These are phyloP conservation scores for Leguminivora glycinivorella DNA, from an alignment of 1,140 invertebrate genomes.

Conservation along the genomic window DNA sequence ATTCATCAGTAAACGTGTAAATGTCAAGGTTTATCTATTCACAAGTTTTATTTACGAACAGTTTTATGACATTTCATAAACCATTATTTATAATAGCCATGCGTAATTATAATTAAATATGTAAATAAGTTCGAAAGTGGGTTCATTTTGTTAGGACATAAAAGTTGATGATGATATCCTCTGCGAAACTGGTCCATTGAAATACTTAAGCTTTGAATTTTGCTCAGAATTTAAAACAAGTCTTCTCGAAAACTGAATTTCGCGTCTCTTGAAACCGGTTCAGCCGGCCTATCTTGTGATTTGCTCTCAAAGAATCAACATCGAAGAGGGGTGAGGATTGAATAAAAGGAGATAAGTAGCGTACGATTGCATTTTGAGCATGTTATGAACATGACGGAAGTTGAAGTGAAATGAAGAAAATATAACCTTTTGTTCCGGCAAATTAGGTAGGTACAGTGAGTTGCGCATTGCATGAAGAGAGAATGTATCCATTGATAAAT, in stretches of 20 bases:
- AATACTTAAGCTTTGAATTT: not conserved
- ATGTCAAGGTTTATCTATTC: constrained; percentile 17
- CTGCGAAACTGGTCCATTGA: not conserved
- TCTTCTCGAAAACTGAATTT: constrained; percentile 8
- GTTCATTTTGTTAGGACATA: too few relatives aligned
- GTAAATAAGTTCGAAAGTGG: not conserved
- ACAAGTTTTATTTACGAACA: constrained; percentile 4
- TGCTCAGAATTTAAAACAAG: not conserved
- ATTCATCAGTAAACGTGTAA: not conserved
- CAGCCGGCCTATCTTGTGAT: not conserved
- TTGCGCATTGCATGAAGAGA: too few relatives aligned
- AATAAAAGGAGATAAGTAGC: not conserved
- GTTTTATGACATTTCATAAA: constrained; percentile 13
- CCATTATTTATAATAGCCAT: not conserved
- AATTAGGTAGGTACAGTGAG: too few relatives aligned
- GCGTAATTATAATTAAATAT: not conserved
- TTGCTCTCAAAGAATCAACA: constrained; percentile 7
- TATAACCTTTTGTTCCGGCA: too few relatives aligned
- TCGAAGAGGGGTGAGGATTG: not conserved
- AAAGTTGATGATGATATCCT: not conserved
- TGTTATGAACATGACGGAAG: too few relatives aligned
- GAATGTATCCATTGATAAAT: too few relatives aligned
- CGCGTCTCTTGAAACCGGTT: constrained; percentile 11
- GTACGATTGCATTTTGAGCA: not conserved
- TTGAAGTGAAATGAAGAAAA: too few relatives aligned